A percentile compares a stretch with the other conserved stretches of the same genome.
Conservation (phyloP, 2,888 invertebrate genomes). For the Electrophaes corylata region DNA sequence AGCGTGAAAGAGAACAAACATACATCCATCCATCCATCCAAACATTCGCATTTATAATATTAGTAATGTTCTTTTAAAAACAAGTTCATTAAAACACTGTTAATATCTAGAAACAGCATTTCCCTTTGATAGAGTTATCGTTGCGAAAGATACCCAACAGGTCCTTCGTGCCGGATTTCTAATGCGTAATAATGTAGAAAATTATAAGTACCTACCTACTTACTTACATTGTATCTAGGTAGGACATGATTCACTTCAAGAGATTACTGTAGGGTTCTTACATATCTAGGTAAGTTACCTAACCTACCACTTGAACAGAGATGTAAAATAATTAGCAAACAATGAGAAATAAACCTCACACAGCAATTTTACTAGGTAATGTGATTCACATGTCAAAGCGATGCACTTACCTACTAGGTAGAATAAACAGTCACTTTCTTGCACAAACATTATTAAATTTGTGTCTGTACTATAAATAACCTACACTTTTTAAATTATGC, state of each 20-base stretch:
- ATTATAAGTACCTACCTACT: not conserved
- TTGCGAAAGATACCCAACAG: conserved; percentile 29
- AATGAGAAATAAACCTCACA: not conserved
- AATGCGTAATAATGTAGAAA: conserved; percentile 12
- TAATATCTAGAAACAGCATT: conserved; percentile 23
- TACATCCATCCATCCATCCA: no score
- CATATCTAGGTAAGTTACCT: no score
- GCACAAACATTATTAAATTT: no score
- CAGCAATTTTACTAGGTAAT: not conserved
- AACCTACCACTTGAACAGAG: not conserved
- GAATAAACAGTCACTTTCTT: no score
- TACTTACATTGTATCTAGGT: not conserved
- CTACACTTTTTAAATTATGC: no score
- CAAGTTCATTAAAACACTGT: conserved; percentile 18
- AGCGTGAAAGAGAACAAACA: no score
- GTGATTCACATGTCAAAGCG: not conserved
- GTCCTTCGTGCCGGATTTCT: conserved; percentile 42
- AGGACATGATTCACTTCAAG: no score
- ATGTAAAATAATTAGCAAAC: not conserved
- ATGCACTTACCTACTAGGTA: not conserved
- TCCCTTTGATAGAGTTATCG: conserved; percentile 35
- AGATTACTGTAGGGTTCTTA: no score
- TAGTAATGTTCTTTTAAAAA: conserved; percentile 7
- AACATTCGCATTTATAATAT: no score
- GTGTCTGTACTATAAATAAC: no score